These are phyloP conservation scores for Mythimna vitellina DNA, from an alignment of 2,888 invertebrate species.

Conservation along the genomic window DNA sequence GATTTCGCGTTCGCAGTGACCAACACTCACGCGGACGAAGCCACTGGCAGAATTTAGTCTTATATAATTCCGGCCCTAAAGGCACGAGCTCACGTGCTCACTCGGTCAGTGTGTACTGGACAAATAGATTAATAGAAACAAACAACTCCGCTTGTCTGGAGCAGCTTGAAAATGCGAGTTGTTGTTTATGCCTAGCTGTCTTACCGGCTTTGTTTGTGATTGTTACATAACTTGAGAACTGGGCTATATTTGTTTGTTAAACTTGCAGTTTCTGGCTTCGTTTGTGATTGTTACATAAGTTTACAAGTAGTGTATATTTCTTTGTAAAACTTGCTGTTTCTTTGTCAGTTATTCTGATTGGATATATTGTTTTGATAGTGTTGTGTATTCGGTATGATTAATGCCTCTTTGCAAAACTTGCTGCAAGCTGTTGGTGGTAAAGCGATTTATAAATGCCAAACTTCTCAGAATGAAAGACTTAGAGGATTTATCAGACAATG, in stretches of 20 bases:
- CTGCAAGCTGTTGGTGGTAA: background rate
- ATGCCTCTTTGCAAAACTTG: background rate
- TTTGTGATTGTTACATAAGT: too few relatives aligned
- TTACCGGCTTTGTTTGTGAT: conserved; percentile 14
- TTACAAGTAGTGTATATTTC: background rate
- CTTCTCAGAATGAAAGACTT: background rate
- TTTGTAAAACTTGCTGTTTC: background rate
- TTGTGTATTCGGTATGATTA: background rate
- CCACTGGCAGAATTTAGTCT: too few relatives aligned
- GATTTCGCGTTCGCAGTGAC: too few relatives aligned
- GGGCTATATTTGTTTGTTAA: conserved; percentile 1
- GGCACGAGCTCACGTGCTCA: conserved; percentile 18
- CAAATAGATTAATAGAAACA: conserved; percentile 20
- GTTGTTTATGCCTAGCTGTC: conserved; percentile 10
- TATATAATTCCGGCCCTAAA: background rate
- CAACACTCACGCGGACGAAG: too few relatives aligned
- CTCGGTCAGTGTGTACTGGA: conserved; percentile 19
- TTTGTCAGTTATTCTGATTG: conserved; percentile 21
- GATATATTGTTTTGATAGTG: background rate
- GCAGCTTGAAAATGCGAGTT: conserved; percentile 35
- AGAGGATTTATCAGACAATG: background rate
- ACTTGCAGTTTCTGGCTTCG: background rate
- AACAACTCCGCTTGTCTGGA: conserved; percentile 28
- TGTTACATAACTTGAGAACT: conserved; percentile 15
- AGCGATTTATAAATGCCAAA: background rate